phyloP scores from a whole-genome alignment of 2,113 vertebrate genomes.

The Pogonocichla stellata region DNA sequence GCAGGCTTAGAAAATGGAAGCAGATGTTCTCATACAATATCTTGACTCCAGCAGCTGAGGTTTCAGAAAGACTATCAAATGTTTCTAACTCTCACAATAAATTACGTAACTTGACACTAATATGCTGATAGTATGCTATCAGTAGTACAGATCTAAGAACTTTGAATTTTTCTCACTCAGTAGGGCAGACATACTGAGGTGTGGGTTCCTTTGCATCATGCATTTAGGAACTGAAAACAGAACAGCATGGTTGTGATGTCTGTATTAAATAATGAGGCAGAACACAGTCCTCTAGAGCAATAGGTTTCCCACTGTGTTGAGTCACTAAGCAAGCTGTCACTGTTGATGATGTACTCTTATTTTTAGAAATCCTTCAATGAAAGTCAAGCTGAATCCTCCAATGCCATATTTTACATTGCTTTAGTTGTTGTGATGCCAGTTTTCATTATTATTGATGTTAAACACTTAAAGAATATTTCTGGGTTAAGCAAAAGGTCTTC shows the following conservation, averaged over 20 bases:
- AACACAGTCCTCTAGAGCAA: constrained; percentile 61
- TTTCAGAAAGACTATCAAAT: constrained; percentile 34
- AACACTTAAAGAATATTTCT: constrained; percentile 73
- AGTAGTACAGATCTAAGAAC: constrained; percentile 32
- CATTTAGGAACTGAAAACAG: constrained; percentile 46
- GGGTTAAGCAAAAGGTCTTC: constrained; percentile 69
- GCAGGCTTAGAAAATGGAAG: not conserved
- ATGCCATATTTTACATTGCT: constrained; percentile 61
- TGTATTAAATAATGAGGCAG: constrained; percentile 66
- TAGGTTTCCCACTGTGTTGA: constrained; percentile 58
- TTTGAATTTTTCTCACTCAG: constrained; percentile 46
- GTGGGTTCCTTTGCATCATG: constrained; percentile 53
- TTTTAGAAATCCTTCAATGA: constrained; percentile 70
- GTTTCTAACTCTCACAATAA: constrained; percentile 24
- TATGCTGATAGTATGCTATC: not conserved
- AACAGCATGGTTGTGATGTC: constrained; percentile 56
- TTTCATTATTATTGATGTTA: constrained; percentile 79
- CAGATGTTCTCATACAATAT: constrained; percentile 28
- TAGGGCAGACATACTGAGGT: constrained; percentile 29
- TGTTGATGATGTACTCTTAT: constrained; percentile 61
- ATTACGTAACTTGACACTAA: constrained; percentile 29
- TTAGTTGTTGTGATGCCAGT: constrained; percentile 65
- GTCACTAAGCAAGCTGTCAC: constrained; percentile 62
- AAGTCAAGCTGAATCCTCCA: constrained; percentile 53
- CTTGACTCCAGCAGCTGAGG: constrained; percentile 38